Conservation (phyloP, 2,797 vertebrate species). For the Manis pentadactyla region DNA sequence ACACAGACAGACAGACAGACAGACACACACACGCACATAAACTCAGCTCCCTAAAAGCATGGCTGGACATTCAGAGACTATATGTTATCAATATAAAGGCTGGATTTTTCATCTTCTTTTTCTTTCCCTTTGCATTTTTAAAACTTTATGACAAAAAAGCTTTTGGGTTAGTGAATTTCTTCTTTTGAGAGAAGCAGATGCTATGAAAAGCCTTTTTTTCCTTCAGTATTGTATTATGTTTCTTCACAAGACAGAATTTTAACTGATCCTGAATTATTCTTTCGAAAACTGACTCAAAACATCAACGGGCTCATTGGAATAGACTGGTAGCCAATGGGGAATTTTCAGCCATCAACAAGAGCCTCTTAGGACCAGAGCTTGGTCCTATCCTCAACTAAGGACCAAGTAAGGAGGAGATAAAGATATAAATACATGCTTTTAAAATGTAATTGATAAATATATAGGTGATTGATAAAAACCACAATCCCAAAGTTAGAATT, state of each 20-base stretch:
- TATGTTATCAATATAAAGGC: background rate
- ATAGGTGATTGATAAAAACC: background rate
- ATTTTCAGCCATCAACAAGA: background rate
- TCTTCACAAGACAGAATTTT: slow-evolving; percentile 16
- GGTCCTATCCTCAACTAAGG: background rate
- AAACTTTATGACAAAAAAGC: background rate
- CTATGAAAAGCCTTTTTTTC: background rate
- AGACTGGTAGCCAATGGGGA: background rate
- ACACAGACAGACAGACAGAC: background rate
- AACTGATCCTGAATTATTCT: slow-evolving; percentile 22
- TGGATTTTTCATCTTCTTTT: background rate
- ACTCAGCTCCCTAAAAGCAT: slow-evolving; percentile 28
- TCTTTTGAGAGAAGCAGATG: background rate
- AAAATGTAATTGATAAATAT: background rate
- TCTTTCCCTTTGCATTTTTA: slow-evolving; percentile 10
- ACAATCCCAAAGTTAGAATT: background rate
- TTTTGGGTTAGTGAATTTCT: background rate
- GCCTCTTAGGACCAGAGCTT: background rate
- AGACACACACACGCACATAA: background rate
- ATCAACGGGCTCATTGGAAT: background rate
- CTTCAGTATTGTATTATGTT: background rate
- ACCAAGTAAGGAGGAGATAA: background rate
- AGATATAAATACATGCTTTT: background rate
- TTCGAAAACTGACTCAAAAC: background rate
- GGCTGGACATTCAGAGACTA: background rate